A percentile compares a stretch with the other conserved stretches of the same genome.
phyloP scores from a whole-genome alignment of 2,888 invertebrate species.

The Idaea biselata region DNA sequence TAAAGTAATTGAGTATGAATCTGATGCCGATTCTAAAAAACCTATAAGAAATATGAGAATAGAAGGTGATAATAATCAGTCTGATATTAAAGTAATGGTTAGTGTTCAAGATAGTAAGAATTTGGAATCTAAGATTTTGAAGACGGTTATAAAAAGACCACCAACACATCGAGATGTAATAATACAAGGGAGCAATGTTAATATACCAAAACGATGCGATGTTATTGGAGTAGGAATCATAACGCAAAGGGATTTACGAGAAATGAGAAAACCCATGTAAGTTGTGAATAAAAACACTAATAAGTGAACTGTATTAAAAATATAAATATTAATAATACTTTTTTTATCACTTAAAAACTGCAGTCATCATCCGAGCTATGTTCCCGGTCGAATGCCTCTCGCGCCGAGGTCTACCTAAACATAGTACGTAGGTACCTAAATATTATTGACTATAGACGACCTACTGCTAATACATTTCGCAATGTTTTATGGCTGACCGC shows the following conservation, averaged over 20 bases:
- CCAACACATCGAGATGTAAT: slow-evolving; percentile 44
- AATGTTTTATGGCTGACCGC: too few species aligned
- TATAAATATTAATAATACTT: too few species aligned
- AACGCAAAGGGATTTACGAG: slow-evolving; percentile 49
- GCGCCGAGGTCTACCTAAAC: too few species aligned
- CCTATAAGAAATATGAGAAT: slow-evolving; percentile 22
- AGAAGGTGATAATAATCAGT: slow-evolving; percentile 35
- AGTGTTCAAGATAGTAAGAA: slow-evolving; percentile 39
- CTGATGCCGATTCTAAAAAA: slow-evolving; percentile 39
- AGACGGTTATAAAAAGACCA: slow-evolving; percentile 38
- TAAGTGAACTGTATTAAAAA: too few species aligned
- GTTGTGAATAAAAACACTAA: slow-evolving; percentile 33
- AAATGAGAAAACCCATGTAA: slow-evolving; percentile 53
- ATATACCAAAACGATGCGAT: slow-evolving; percentile 48
- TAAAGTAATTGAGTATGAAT: slow-evolving; percentile 66
- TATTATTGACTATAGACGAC: too few species aligned
- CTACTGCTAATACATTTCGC: too few species aligned
- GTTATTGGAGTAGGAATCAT: slow-evolving; percentile 59
- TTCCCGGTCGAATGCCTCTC: too few species aligned
- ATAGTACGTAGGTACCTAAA: too few species aligned
- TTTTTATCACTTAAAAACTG: too few species aligned
- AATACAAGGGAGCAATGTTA: slow-evolving; percentile 49
- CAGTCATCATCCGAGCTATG: too few species aligned
- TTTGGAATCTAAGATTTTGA: slow-evolving; percentile 37
- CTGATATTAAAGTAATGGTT: slow-evolving; percentile 41